A percentile compares a stretch with the other conserved stretches of the same genome.
phyloP scores from a whole-genome alignment of 2,113 vertebrate genomes.

The Copsychus sechellarum region DNA sequence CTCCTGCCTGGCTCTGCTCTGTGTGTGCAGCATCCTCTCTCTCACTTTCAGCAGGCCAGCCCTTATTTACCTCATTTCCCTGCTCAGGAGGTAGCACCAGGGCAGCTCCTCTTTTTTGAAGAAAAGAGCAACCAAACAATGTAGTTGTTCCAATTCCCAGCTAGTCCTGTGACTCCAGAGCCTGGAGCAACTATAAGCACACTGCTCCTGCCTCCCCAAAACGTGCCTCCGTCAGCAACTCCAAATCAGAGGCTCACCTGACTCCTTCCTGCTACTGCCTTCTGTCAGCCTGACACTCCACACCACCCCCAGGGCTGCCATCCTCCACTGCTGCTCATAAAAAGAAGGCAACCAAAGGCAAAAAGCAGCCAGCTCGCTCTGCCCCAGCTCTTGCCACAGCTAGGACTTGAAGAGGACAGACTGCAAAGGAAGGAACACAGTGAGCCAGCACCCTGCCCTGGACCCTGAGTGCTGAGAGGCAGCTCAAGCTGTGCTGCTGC shows the following conservation, averaged over 20 bases:
- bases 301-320: background rate
- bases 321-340: background rate
- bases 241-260: background rate
- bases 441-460: background rate
- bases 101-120: background rate
- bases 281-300: background rate
- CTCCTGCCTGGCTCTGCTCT: background rate
- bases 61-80: background rate
- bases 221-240: background rate
- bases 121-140: background rate
- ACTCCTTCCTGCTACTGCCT: background rate
- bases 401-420: background rate
- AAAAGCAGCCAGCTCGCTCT: background rate
- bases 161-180: background rate
- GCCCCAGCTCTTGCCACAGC: background rate
- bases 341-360: background rate
- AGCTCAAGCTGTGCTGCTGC: too few relatives aligned
- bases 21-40: background rate
- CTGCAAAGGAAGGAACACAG: background rate
- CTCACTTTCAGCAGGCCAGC: background rate
- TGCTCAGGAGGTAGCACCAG: background rate
- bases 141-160: background rate
- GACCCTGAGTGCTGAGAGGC: background rate
- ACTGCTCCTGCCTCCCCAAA: background rate
- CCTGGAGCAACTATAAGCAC: background rate